These are phyloP conservation scores for Brachionus calyciflorus DNA, from an alignment of 1,140 invertebrate genomes.

Conservation along the genomic window DNA sequence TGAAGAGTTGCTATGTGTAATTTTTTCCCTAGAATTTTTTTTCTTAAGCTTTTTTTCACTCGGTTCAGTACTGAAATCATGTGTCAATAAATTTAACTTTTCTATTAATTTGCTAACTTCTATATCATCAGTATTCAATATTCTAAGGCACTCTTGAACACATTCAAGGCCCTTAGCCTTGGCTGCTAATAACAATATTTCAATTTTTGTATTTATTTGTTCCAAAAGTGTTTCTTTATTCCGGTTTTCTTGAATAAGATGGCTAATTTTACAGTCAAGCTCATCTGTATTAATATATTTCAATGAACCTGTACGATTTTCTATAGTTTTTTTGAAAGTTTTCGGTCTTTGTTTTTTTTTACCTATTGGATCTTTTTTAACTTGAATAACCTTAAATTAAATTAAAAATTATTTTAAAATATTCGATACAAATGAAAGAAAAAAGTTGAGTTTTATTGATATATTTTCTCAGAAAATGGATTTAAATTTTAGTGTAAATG, in stretches of 20 bases:
- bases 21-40: background rate
- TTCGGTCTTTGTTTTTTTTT: conserved; percentile 40
- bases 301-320: background rate
- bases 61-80: background rate
- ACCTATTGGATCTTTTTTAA: conserved; percentile 32
- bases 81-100: background rate
- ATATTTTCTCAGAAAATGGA: too few species aligned
- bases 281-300: conserved; percentile 30
- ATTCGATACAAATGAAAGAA: too few species aligned
- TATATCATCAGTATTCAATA: background rate
- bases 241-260: background rate
- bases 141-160: background rate
- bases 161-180: background rate
- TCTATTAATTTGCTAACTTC: conserved; percentile 35
- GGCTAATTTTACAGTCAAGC: conserved; percentile 28
- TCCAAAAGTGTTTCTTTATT: conserved; percentile 2
- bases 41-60: background rate
- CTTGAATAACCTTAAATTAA: conserved; percentile 36
- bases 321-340: background rate
- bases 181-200: background rate
- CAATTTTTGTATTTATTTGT: conserved; percentile 7
- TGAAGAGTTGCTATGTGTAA: too few species aligned
- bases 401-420: background rate
- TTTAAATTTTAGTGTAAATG: too few species aligned
- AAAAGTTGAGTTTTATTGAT: too few species aligned